These are phyloP conservation scores for Puntigrus tetrazona DNA, from an alignment of 2,113 vertebrate species.

Conservation along the genomic window DNA sequence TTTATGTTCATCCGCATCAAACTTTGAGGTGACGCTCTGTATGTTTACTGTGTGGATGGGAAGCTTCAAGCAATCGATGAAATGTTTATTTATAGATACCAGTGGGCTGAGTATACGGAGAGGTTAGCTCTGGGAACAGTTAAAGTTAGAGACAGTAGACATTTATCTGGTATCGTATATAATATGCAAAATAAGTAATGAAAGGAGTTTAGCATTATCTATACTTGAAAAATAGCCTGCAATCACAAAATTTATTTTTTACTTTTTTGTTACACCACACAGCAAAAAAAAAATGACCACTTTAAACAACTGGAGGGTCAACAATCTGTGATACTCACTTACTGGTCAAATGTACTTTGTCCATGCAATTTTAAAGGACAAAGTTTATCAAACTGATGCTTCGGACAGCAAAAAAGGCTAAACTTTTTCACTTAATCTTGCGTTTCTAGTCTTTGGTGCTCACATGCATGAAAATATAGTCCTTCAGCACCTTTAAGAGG, in stretches of 20 bases:
- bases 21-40: constrained; percentile 49
- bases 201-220: background rate
- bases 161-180: background rate
- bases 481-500: background rate
- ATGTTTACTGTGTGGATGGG: constrained; percentile 51
- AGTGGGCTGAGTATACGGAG: constrained; percentile 36
- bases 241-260: no score
- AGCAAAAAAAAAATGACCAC: no score
- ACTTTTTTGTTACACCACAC: no score
- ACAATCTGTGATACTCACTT: background rate
- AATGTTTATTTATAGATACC: constrained; percentile 46
- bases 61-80: constrained; percentile 55
- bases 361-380: background rate
- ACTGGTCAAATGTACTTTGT: background rate
- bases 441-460: background rate
- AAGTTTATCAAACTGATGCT: background rate
- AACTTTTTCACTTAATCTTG: background rate
- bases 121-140: constrained; percentile 20
- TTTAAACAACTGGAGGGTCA: background rate
- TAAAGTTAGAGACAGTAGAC: constrained; percentile 17
- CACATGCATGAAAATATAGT: background rate
- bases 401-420: background rate
- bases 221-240: no score
- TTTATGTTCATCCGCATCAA: constrained; percentile 24
- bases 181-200: background rate